A percentile compares a stretch with the other conserved stretches of the same genome.
phyloP scores from a whole-genome alignment of 2,113 vertebrate genomes.

The Eleginops maclovinus region DNA sequence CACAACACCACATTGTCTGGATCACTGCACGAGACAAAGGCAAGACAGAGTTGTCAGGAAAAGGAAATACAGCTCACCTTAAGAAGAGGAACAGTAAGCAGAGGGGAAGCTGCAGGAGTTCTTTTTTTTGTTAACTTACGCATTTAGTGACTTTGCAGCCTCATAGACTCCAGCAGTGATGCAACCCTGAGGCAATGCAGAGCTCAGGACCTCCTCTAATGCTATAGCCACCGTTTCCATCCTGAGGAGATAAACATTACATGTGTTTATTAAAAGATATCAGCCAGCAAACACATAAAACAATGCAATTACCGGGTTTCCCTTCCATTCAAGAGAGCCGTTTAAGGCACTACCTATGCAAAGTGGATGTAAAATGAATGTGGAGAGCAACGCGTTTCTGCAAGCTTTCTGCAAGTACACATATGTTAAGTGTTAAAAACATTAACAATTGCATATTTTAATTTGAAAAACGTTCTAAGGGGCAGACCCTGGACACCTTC shows the following conservation, averaged over 20 bases:
- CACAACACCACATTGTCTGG: slow-evolving; percentile 96
- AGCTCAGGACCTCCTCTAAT: slow-evolving; percentile 91
- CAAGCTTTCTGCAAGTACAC: too few species aligned
- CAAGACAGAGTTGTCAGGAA: not conserved
- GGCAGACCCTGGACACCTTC: too few species aligned
- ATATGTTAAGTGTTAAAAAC: too few species aligned
- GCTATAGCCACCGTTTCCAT: slow-evolving; percentile 93
- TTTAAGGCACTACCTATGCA: too few species aligned
- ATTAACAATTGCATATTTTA: too few species aligned
- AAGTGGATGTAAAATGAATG: too few species aligned
- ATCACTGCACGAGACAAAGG: slow-evolving; percentile 80
- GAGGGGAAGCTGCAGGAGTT: not conserved
- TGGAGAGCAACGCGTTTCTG: too few species aligned
- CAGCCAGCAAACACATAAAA: too few species aligned
- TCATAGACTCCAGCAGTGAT: slow-evolving; percentile 95
- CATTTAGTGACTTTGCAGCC: slow-evolving; percentile 94
- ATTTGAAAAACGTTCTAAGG: too few species aligned
- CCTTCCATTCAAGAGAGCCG: too few species aligned
- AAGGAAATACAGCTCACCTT: not conserved
- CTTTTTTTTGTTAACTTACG: slow-evolving; percentile 83
- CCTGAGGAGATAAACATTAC: slow-evolving; percentile 69
- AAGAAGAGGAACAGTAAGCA: too few species aligned
- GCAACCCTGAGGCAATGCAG: slow-evolving; percentile 92
- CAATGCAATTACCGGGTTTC: not conserved
- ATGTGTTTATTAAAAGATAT: not conserved